Conservation (phyloP, 2,888 invertebrate genomes). For the Luperina nickerlii region DNA sequence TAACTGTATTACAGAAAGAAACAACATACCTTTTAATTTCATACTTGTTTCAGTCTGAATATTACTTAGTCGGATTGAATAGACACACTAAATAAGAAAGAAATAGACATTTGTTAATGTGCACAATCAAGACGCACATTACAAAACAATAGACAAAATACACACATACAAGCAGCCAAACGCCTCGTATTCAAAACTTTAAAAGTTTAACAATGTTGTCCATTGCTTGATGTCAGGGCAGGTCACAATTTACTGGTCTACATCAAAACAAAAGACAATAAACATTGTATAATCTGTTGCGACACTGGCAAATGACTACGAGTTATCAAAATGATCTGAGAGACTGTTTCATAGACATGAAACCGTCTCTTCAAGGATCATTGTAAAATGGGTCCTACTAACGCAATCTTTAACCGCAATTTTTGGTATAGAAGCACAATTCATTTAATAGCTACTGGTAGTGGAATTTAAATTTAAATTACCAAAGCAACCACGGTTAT, state of each 20-base stretch:
- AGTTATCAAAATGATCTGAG: background rate
- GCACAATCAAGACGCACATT: background rate
- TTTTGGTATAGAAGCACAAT: background rate
- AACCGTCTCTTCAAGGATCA: background rate
- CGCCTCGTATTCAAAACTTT: background rate
- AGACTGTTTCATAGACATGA: too few species aligned
- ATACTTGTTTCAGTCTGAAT: background rate
- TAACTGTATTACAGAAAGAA: slow-evolving; percentile 35
- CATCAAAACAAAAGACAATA: too few species aligned
- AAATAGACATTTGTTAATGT: background rate
- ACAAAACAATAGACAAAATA: background rate
- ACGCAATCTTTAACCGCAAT: background rate
- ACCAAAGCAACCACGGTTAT: background rate
- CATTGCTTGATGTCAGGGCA: too few species aligned
- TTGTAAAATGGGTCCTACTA: background rate
- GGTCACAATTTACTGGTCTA: too few species aligned
- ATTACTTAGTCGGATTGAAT: too few species aligned
- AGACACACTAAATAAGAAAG: background rate
- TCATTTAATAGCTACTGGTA: background rate
- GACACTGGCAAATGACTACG: too few species aligned
- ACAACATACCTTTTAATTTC: background rate
- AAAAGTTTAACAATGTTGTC: background rate
- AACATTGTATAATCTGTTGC: too few species aligned
- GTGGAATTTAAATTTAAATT: background rate
- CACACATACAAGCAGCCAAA: background rate